A percentile compares a stretch with the other conserved stretches of the same genome.
Conservation (phyloP, 2,888 invertebrate genomes). For the Tachina grossa region DNA sequence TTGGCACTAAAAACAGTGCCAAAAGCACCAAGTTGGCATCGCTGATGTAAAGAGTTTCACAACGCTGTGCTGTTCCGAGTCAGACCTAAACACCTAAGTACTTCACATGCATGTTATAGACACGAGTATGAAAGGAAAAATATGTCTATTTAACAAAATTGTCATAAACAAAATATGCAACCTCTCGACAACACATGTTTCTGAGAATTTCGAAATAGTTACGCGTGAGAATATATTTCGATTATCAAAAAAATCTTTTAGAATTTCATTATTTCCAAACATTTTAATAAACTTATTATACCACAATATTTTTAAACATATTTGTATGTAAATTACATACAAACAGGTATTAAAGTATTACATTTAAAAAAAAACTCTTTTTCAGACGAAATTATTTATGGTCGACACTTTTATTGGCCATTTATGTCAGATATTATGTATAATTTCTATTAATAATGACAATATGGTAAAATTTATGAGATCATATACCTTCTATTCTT, state of each 20-base stretch:
- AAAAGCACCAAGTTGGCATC: too few species aligned
- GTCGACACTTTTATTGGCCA: conserved; percentile 75
- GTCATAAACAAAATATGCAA: too few species aligned
- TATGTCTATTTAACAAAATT: too few species aligned
- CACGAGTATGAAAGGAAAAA: too few species aligned
- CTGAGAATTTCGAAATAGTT: not conserved
- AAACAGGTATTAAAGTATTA: conserved; percentile 10
- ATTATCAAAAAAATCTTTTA: not conserved
- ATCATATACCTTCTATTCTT: conserved; percentile 52
- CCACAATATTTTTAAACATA: not conserved
- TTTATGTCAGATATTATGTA: conserved; percentile 74
- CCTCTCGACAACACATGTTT: not conserved
- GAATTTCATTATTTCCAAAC: conserved; percentile 1
- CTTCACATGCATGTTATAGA: too few species aligned
- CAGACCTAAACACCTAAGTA: too few species aligned
- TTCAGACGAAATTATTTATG: conserved; percentile 68
- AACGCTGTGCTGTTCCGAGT: too few species aligned
- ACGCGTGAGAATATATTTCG: not conserved
- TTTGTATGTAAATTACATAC: not conserved
- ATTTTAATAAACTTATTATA: conserved; percentile 37
- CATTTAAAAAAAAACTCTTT: not conserved
- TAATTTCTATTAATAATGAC: conserved; percentile 75
- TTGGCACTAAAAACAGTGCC: too few species aligned
- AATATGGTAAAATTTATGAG: conserved; percentile 70
- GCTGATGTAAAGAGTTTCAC: too few species aligned